phyloP scores from a whole-genome alignment of 2,113 vertebrate genomes.

The Paramisgurnus dabryanus region DNA sequence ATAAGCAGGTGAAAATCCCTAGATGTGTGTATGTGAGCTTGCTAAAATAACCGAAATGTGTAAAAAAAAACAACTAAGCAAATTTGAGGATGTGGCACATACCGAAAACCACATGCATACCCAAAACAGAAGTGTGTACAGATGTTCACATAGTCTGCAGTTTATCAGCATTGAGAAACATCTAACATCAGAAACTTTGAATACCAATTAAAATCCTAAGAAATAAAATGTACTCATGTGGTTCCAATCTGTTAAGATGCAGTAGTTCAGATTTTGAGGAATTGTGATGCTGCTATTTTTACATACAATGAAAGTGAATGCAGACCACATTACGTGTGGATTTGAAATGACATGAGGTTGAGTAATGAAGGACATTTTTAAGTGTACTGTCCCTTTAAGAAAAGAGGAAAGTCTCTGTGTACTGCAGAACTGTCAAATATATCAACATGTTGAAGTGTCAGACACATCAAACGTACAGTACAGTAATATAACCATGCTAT shows the following conservation, averaged over 20 bases:
- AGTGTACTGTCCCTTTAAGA: too few species aligned
- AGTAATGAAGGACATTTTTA: too few species aligned
- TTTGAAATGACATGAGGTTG: too few species aligned
- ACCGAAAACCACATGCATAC: background rate
- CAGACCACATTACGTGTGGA: too few species aligned
- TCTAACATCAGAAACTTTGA: background rate
- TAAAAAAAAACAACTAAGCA: background rate
- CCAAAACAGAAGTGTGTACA: background rate
- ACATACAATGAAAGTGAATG: too few species aligned
- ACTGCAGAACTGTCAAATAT: background rate
- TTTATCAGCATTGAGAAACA: background rate
- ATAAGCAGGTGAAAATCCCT: background rate
- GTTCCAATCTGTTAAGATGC: too few species aligned
- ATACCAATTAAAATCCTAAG: too few species aligned
- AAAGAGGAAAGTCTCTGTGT: background rate
- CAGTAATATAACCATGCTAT: too few species aligned
- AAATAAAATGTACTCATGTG: too few species aligned
- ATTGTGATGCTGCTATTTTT: too few species aligned
- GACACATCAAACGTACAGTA: background rate
- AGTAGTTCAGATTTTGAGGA: too few species aligned
- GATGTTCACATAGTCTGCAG: too few species aligned
- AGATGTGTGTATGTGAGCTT: background rate
- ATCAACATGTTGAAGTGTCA: background rate
- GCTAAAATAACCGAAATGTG: background rate
- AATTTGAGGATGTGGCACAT: background rate